Conservation (phyloP, 2,113 vertebrate species). For the Sigmodon hispidus region DNA sequence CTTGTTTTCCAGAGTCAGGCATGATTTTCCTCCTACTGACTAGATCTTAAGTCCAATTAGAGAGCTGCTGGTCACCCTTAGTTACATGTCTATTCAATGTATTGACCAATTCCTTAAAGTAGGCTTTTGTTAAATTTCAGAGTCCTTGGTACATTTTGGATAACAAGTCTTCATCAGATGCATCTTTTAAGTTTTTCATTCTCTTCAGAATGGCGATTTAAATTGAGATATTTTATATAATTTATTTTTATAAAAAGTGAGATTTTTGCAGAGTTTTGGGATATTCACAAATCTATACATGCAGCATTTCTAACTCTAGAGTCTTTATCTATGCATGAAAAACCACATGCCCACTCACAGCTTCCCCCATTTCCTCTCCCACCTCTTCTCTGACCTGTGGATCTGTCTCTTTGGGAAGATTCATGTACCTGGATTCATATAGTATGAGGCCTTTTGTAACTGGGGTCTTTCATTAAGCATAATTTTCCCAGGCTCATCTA, state of each 20-base stretch:
- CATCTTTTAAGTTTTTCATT: neutral
- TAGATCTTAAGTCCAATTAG: neutral
- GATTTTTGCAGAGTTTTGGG: neutral
- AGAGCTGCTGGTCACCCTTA: neutral
- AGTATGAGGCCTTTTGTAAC: neutral
- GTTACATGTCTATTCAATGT: neutral
- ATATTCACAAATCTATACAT: neutral
- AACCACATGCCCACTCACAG: neutral
- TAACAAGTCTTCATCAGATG: neutral
- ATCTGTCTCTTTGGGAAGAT: neutral
- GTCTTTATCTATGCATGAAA: neutral
- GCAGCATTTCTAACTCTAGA: neutral
- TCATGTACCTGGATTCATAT: neutral
- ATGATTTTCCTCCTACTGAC: neutral
- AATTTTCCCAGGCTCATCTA: neutral
- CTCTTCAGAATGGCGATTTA: neutral
- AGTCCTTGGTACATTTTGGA: neutral
- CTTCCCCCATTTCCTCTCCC: neutral
- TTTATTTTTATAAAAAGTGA: neutral
- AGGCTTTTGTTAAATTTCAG: neutral
- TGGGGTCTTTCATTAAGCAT: neutral
- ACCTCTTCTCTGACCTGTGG: neutral
- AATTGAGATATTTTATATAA: neutral
- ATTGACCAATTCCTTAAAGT: neutral
- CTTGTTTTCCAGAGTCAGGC: neutral